A percentile compares a stretch with the other conserved stretches of the same genome.
Evolutionary conservation across 2,797 vertebrate species (phyloP).

Genomic region (Stomatorhinus walkeri): DNA sequence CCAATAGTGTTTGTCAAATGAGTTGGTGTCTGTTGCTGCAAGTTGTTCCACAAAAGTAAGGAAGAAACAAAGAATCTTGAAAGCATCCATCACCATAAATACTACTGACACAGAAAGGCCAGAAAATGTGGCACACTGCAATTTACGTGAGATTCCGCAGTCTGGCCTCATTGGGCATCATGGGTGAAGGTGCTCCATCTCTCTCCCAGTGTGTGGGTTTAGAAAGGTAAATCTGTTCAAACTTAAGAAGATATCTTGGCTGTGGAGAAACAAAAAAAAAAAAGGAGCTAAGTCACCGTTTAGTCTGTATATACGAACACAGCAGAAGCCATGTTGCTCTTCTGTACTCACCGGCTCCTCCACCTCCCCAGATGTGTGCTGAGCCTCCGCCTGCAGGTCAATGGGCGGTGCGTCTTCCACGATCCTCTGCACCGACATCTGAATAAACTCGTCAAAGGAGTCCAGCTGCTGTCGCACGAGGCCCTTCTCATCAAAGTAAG

Average conservation of each 20-base stretch:
- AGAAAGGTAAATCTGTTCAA: constrained; percentile 97
- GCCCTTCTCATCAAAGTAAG: constrained; percentile 98
- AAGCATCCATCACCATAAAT: background rate
- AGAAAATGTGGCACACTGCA: background rate
- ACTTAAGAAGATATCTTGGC: constrained; percentile 93
- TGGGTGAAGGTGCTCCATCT: constrained; percentile 93
- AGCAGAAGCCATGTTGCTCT: background rate
- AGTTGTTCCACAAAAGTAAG: background rate
- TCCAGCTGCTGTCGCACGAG: constrained; percentile 94
- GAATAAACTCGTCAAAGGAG: constrained; percentile 98
- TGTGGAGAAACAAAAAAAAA: constrained; percentile 38
- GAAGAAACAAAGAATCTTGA: background rate
- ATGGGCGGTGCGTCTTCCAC: constrained; percentile 96
- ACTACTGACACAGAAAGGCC: background rate
- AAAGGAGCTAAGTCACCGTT: background rate
- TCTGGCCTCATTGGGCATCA: constrained; percentile 98
- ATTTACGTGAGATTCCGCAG: constrained; percentile 93
- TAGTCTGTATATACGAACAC: background rate
- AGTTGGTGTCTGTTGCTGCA: background rate
- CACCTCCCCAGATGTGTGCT: constrained; percentile 92
- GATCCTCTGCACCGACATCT: constrained; percentile 98
- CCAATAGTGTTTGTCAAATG: background rate
- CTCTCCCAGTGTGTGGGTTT: constrained; percentile 98
- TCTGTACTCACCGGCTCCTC: constrained; percentile 82
- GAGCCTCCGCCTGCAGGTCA: constrained; percentile 94